phyloP scores from a whole-genome alignment of 2,113 vertebrate species.

The Bucco capensis region DNA sequence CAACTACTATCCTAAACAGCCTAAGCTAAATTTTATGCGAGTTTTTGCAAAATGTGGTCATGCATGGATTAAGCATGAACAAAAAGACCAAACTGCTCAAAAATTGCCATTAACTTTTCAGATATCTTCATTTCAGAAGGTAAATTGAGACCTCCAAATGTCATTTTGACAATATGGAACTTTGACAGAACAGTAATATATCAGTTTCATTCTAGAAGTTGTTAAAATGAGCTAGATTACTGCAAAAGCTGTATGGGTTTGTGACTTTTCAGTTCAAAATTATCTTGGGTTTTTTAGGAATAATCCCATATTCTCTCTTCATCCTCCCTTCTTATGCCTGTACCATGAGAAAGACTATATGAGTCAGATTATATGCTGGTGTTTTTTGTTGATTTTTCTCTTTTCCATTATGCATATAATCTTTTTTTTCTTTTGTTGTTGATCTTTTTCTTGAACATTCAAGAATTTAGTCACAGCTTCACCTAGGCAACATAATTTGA shows the following conservation, averaged over 20 bases:
- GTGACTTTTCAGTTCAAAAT: background rate
- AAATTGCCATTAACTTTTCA: background rate
- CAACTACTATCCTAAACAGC: background rate
- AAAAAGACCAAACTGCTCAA: background rate
- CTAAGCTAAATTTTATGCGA: background rate
- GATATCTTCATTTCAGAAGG: background rate
- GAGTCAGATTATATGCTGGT: background rate
- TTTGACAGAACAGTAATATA: background rate
- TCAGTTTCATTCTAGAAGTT: background rate
- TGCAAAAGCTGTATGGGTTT: background rate
- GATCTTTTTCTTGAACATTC: background rate
- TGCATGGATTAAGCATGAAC: background rate
- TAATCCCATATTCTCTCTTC: background rate
- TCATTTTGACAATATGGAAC: background rate
- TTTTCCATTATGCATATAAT: background rate
- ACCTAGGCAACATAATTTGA: conserved; percentile 43
- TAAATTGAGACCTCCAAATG: background rate
- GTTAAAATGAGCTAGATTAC: background rate
- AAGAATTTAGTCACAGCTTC: background rate
- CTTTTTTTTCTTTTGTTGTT: background rate
- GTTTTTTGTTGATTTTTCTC: conserved; percentile 20
- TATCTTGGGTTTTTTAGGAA: background rate
- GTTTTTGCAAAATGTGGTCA: background rate
- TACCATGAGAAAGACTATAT: background rate
- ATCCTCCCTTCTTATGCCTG: background rate